Evolutionary conservation across 2,888 invertebrate species (phyloP).

Genomic region (Eretmocerus hayati): DNA sequence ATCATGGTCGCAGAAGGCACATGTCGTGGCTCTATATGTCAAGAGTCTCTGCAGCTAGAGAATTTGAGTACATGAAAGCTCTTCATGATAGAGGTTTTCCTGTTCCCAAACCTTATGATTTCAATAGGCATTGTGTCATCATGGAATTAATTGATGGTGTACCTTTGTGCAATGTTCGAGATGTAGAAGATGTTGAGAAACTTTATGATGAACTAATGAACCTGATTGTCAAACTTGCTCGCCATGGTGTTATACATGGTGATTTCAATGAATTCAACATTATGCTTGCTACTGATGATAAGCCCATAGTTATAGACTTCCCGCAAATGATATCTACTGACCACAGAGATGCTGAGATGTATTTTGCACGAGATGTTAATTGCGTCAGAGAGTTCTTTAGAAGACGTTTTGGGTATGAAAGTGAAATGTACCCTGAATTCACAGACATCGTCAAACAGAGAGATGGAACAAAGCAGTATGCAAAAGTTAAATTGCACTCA

Average conservation of each 20-base stretch:
- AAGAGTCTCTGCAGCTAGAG: constrained; percentile 92
- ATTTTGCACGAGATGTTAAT: constrained; percentile 89
- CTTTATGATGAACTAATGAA: constrained; percentile 93
- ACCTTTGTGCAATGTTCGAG: constrained; percentile 65
- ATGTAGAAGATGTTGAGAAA: constrained; percentile 62
- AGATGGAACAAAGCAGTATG: constrained; percentile 1
- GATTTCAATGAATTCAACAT: constrained; percentile 99
- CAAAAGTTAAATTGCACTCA: constrained; percentile 9
- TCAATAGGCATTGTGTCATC: constrained; percentile 90
- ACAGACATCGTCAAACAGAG: constrained; percentile 50
- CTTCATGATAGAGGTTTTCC: constrained; percentile 85
- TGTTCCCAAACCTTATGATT: constrained; percentile 90
- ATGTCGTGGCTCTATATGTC: constrained; percentile 96
- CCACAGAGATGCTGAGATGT: constrained; percentile 86
- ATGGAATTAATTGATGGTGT: constrained; percentile 88
- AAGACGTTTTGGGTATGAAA: constrained; percentile 82
- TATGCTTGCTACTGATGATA: constrained; percentile 73
- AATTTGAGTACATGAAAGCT: constrained; percentile 96
- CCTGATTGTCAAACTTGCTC: constrained; percentile 80
- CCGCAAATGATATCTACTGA: constrained; percentile 98
- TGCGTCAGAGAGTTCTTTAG: constrained; percentile 89
- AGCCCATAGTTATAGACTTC: constrained; percentile 90
- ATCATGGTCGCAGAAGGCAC: constrained; percentile 83
- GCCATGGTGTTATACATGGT: constrained; percentile 95
- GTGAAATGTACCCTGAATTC: constrained; percentile 72